Conservation (phyloP, 1,140 invertebrate species). For the Cotesia typhae region DNA sequence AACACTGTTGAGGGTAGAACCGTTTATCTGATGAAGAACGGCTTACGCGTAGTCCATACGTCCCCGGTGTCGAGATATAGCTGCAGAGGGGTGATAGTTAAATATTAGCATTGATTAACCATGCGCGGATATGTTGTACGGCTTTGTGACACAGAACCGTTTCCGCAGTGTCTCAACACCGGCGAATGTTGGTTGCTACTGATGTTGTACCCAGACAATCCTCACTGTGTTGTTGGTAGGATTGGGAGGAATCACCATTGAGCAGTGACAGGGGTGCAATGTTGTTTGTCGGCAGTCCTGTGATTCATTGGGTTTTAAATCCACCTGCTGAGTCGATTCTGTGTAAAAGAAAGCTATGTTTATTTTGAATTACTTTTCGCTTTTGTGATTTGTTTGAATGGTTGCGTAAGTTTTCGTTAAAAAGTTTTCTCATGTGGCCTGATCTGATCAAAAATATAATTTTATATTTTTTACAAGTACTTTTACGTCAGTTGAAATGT, state of each 20-base stretch:
- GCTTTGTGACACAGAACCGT: conserved; percentile 24
- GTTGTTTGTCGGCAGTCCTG: conserved; percentile 26
- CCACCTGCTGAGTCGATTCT: not conserved
- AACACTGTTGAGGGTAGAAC: too few relatives aligned
- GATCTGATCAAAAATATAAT: too few relatives aligned
- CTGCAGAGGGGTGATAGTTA: conserved; percentile 29
- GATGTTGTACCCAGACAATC: conserved; percentile 19
- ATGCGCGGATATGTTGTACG: conserved; percentile 24
- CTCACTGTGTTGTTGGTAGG: conserved; percentile 12
- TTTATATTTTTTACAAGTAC: too few relatives aligned
- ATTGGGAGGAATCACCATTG: not conserved
- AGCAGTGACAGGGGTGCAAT: not conserved
- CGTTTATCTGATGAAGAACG: conserved; percentile 11
- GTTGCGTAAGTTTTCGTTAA: too few relatives aligned
- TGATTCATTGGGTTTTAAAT: conserved; percentile 24
- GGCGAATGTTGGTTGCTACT: conserved; percentile 15
- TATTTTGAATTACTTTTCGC: too few relatives aligned
- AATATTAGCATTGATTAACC: conserved; percentile 53
- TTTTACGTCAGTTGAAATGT: too few relatives aligned
- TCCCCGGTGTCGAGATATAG: not conserved
- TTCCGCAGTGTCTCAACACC: too few relatives aligned
- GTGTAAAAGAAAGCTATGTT: too few relatives aligned
- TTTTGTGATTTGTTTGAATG: too few relatives aligned
- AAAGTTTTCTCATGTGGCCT: too few relatives aligned
- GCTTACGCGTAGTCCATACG: conserved; percentile 19